Evolutionary conservation across 1,140 invertebrate genomes (phyloP), one percentile per base, ranked within the genome.

Genomic region (Thrips palmi): DNA sequence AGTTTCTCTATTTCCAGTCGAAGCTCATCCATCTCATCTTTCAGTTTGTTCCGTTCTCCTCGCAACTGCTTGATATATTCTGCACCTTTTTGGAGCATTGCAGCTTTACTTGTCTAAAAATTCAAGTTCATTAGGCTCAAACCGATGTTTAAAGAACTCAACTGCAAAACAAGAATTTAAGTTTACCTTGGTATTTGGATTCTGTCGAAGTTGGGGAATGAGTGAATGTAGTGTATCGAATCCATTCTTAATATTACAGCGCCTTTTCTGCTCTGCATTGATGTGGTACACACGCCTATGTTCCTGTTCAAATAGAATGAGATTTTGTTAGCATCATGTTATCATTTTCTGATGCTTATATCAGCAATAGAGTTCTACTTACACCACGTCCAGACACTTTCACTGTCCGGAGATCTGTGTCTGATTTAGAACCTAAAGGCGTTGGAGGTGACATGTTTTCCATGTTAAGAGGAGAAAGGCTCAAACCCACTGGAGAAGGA

Each of bases 221-320:
- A 97, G 65, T 40, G 75, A 76, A 56, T 93, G 84, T 37, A 97
- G 64, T 54, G 79, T 80, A 57, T 97, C 91, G 59, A 97, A 97
- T 18, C 92, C 91, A 62, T 84, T 91, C 65, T 97, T 97, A 45
- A 97, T 94, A 54, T 94, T 96, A 54, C 86, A 92, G 25, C 93
- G 69, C 22, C 94, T 69, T 57, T 97, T 98, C 62, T 97, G 92
- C 56, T 99, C 94, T 0, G 93, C 89, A 56, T 96, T 91, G 42
- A 94, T 85, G 57, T 97, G 93, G 20, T 85, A 79, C 29, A 71
- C 74, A 28, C 82, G 65, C 23, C 80, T 67, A 44, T 81, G 68
- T 50, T 79, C 74, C 54, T 70, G 39, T 15, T 43, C 42, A 39
- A 37, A 41, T 37, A 43, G 29, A 35, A 33, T 3, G 19, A 38